Evolutionary conservation across 2,888 invertebrate species (phyloP), one percentile per base, ranked within the genome.

Genomic region (Halictus quadricinctus): DNA sequence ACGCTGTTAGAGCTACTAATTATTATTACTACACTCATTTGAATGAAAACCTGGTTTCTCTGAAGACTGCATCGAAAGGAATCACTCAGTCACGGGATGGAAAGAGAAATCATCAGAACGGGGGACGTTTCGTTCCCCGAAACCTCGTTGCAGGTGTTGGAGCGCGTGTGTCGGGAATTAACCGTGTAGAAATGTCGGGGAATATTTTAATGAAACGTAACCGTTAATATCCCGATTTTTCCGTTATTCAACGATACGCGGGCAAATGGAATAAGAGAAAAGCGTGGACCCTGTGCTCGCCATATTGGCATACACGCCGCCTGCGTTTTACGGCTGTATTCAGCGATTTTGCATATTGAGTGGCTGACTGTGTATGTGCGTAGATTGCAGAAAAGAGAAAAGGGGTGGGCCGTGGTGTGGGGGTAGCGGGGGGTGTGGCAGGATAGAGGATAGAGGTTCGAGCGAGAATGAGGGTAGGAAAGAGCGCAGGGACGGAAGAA

Each of bases 311-410:
- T 91, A 89, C 90, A 91, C 92, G 89, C 93, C 94, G 91, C 91
- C 92, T 94, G 93, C 92, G 91, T 93, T 94, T 93, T 93, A 94
- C 93, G 92, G 92, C 92, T 91, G 90, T 93, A 92, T 94, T 94
- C 93, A 93, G 94, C 94, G 92, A 92, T 94, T 94, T 93, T 93
- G 92, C 93, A 93, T 94, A 93, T 93, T 89, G 91, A 90, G 88
- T 86, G 83, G 81, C 80, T 75, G 80, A 66, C 78, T 73, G 78
- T 88, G 75, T 87, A 80, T 86, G 88, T 76, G 83, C 85, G 89
- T 89, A 84, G 84, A 88, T 85, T 72, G 87, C 80, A 74, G 83
- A 82, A 82, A 79, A 83, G 83, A 76, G 76, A 70, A 81, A 80
- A 77, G 78, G 73, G 66, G 64, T 29, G 64, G 64, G 2, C 2